Base-by-base conservation (phyloP, 2,113 vertebrate species). In the Myotis lucifugus region DNA sequence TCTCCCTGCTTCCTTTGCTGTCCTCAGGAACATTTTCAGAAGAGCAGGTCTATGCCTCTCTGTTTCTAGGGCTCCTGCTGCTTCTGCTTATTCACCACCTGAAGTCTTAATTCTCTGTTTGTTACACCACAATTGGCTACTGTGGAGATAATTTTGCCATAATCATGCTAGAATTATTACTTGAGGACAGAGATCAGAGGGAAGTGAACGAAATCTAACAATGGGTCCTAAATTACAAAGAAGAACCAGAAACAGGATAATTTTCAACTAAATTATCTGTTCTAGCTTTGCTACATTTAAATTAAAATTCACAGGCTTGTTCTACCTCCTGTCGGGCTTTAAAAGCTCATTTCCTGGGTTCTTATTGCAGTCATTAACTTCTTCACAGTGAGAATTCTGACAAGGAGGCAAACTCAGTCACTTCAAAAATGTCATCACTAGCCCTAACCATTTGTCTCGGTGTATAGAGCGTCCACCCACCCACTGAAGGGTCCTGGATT, bases 21-120 rank as follows among this genome's bases (percentile, higher is more conserved):
- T 72, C 23, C 54, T 91, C 73, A 42, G 73, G 61, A 94, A 46
- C 17, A 69, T 69, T 95, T 88, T 78, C 40, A 73, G 46, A 66
- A 66, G 42, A 79, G 59, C 69, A 69, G n/a, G 70, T 88, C 95
- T 46, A 14, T 37, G 91, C 11, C 40, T 94, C 81, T 86, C 50
- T 0, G 0, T 67, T 91, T 64, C 89, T 14, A 56, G 32, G 34
- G 32, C 17, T 69, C 90, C 92, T 34, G 64, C 83, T 83, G 72
- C 15, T 89, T 69, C 90, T 93, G 87, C 69, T 93, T 89, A 94
- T 78, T 90, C 42, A 37, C 79, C 90, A 83, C 90, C 90, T 90
- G 74, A 93, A 86, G 52, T 61, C 93, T 84, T 91, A 90, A 88
- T 95, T 94, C 88, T 81, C 94, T 96, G 66, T 94, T 92, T 73